Evolutionary conservation across 2,888 invertebrate species (phyloP).

Genomic region (Ormyrus rosae): DNA sequence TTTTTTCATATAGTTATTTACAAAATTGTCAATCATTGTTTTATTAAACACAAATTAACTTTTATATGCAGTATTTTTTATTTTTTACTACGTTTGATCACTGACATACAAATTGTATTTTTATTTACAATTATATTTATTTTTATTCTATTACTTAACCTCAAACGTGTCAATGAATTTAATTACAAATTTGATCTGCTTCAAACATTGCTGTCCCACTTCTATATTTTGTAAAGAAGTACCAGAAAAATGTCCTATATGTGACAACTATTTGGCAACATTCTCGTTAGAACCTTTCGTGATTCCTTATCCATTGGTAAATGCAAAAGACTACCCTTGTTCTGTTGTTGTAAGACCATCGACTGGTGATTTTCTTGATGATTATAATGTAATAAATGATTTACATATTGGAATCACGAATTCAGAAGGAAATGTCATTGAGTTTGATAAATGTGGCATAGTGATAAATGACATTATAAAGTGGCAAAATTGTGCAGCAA

Average conservation of each 20-base stretch:
- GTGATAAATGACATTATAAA: conserved; percentile 63
- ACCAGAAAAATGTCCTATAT: conserved; percentile 88
- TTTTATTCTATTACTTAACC: conserved; percentile 18
- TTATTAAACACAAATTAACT: too few relatives aligned
- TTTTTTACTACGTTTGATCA: too few relatives aligned
- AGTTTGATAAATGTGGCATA: conserved; percentile 90
- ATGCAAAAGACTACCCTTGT: conserved; percentile 88
- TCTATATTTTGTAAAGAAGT: conserved; percentile 88
- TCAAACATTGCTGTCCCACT: conserved; percentile 90
- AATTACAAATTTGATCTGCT: conserved; percentile 83
- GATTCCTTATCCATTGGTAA: conserved; percentile 91
- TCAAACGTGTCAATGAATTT: conserved; percentile 29
- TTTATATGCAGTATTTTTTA: too few relatives aligned
- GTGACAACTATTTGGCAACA: conserved; percentile 70
- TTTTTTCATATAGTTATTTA: neutral
- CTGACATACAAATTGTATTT: neutral
- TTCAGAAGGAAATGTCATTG: conserved; percentile 86
- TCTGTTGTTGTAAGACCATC: conserved; percentile 92
- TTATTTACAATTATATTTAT: neutral
- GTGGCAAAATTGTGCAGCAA: conserved; percentile 67
- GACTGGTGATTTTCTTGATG: conserved; percentile 89
- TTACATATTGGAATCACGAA: conserved; percentile 94
- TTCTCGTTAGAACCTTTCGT: conserved; percentile 71
- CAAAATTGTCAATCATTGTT: neutral
- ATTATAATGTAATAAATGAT: conserved; percentile 89